phyloP scores from a whole-genome alignment of 2,113 vertebrate species.

The Cinclus cinclus region DNA sequence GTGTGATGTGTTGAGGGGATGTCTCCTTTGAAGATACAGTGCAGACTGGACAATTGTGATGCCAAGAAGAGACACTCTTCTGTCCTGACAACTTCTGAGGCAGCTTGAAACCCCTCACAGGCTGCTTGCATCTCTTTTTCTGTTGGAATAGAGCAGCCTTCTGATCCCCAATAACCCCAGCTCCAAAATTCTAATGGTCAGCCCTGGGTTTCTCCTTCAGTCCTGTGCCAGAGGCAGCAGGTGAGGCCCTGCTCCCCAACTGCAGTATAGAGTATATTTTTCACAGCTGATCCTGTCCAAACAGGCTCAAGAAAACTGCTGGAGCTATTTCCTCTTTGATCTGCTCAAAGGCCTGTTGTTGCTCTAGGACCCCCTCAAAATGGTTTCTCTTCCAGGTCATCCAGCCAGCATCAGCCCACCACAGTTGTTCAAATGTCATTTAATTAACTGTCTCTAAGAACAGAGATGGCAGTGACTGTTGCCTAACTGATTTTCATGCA shows the following conservation, averaged over 20 bases:
- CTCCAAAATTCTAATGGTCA: neutral
- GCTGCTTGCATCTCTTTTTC: neutral
- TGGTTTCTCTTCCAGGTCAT: neutral
- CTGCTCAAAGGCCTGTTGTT: neutral
- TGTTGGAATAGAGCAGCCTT: neutral
- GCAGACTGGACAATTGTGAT: neutral
- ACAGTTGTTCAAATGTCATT: neutral
- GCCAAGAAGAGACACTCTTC: neutral
- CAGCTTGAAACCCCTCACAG: neutral
- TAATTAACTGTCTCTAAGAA: neutral
- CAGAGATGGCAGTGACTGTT: neutral
- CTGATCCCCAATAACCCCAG: neutral
- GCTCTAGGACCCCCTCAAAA: neutral
- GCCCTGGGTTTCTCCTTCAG: neutral
- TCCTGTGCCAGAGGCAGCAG: neutral
- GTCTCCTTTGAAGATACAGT: neutral
- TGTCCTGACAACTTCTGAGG: neutral
- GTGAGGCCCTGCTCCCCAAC: neutral
- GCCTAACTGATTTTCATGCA: neutral
- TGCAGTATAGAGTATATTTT: neutral
- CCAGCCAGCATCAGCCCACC: neutral
- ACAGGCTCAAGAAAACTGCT: neutral
- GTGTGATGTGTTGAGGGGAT: neutral
- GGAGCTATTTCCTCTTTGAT: neutral
- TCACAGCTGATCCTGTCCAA: rapidly evolving